Conservation (phyloP, 2,113 vertebrate genomes). For the Otus sunia region DNA sequence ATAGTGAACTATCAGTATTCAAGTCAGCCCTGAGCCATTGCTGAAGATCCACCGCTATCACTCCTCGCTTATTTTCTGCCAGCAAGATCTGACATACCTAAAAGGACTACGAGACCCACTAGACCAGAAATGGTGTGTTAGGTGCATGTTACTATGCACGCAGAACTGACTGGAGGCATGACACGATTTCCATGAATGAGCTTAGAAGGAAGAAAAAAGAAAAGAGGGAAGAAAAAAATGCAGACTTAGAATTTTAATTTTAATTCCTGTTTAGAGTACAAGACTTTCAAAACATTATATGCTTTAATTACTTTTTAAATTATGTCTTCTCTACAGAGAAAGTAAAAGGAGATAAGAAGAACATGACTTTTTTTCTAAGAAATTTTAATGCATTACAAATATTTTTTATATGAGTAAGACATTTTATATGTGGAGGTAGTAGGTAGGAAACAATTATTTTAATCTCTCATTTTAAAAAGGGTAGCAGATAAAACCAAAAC, state of each 20-base stretch:
- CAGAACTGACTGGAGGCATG: not conserved
- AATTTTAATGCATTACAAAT: not conserved
- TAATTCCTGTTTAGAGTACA: not conserved
- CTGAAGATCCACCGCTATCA: not conserved
- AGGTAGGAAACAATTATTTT: not conserved
- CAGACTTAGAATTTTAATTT: not conserved
- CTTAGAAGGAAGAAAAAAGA: not conserved
- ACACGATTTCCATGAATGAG: not conserved
- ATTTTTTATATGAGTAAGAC: not conserved
- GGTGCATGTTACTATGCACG: not conserved
- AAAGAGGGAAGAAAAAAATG: not conserved
- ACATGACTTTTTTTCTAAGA: not conserved
- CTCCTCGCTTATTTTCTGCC: not conserved
- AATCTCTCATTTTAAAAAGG: not conserved
- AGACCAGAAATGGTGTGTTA: not conserved
- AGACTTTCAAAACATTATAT: not conserved
- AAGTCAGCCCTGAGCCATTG: not conserved
- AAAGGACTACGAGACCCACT: not conserved
- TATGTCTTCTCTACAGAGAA: not conserved
- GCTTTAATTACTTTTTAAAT: not conserved
- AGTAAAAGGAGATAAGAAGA: not conserved
- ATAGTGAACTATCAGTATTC: not conserved
- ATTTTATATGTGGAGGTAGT: not conserved
- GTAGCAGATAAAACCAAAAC: not conserved
- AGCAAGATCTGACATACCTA: not conserved